Evolutionary conservation across 2,113 vertebrate genomes (phyloP).

Genomic region (Capreolus pygargus): DNA sequence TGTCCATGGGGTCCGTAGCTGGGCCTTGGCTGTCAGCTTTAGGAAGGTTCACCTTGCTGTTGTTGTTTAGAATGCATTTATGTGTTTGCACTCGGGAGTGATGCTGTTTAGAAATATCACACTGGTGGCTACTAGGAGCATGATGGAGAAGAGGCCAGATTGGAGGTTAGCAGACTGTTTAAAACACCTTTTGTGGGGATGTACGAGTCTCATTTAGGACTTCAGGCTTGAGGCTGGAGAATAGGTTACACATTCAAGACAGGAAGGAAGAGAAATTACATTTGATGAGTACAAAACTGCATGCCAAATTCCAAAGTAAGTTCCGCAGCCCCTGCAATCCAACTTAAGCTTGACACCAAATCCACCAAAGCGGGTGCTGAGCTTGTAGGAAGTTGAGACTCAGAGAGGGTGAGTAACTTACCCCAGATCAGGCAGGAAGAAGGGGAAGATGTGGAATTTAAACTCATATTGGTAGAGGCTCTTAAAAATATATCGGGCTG

Average conservation of each 20-base stretch:
- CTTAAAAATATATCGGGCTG: not conserved
- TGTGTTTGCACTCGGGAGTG: not conserved
- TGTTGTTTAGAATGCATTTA: not conserved
- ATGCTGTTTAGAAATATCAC: not conserved
- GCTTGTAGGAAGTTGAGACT: not conserved
- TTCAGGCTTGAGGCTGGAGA: not conserved
- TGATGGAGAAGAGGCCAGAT: not conserved
- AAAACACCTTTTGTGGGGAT: not conserved
- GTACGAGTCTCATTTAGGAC: not conserved
- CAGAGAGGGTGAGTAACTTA: not conserved
- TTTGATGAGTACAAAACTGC: not conserved
- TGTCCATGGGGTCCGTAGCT: not conserved
- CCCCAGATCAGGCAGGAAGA: not conserved
- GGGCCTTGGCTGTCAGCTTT: not conserved
- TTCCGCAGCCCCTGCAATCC: not conserved
- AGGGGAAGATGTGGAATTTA: not conserved
- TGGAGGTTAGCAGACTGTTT: not conserved
- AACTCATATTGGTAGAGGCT: not conserved
- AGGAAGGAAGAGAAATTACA: not conserved
- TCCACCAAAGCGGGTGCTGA: not conserved
- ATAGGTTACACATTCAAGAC: not conserved
- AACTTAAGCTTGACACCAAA: not conserved
- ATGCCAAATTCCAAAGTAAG: not conserved
- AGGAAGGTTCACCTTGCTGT: not conserved
- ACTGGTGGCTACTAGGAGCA: not conserved